Evolutionary conservation across 2,888 invertebrate genomes (phyloP).

Genomic region (Carterocephalus palaemon): DNA sequence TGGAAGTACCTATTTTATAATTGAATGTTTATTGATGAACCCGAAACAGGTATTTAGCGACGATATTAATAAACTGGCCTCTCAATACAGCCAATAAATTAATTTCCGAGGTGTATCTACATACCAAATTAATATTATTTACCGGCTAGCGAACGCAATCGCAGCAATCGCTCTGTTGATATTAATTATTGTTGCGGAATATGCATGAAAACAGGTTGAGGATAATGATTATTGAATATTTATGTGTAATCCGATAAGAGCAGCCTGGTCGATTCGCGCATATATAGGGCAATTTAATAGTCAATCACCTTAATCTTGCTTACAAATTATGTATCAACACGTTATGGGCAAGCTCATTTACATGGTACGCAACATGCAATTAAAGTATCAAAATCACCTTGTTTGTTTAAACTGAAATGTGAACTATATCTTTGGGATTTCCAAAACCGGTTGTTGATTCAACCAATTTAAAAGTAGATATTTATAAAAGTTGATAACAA

Average conservation of each 20-base stretch:
- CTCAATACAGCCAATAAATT: constrained; percentile 21
- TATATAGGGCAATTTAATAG: constrained; percentile 39
- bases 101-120: constrained; percentile 8
- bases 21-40: not conserved
- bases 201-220: constrained; percentile 24
- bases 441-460: no score
- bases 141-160: constrained; percentile 18
- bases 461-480: no score
- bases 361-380: constrained; percentile 16
- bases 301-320: constrained; percentile 24
- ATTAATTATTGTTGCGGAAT: constrained; percentile 27
- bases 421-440: no score
- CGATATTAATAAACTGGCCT: not conserved
- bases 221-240: constrained; percentile 38
- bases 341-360: constrained; percentile 18
- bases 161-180: no score
- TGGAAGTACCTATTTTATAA: no score
- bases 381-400: not conserved
- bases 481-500: no score
- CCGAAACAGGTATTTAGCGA: not conserved
- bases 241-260: constrained; percentile 39
- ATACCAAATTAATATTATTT: constrained; percentile 25
- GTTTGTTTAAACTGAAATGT: no score
- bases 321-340: constrained; percentile 20
- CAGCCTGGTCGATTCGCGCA: constrained; percentile 35